Conservation (phyloP, 2,888 invertebrate genomes). For the Heliconius erato region DNA sequence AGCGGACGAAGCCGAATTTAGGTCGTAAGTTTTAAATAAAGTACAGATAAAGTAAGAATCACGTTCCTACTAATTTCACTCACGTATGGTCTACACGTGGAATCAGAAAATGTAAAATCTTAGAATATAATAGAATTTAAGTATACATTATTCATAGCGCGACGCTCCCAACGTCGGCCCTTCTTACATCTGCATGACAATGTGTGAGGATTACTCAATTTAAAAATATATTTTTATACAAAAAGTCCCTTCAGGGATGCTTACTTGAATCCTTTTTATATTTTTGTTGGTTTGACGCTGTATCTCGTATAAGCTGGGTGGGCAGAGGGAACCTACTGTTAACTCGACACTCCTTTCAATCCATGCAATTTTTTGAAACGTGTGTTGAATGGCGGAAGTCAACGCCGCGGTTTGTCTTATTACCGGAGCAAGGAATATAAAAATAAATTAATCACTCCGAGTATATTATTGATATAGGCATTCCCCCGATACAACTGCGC, state of each 20-base stretch:
- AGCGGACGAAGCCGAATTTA: neutral
- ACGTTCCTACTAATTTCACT: slow-evolving; percentile 7
- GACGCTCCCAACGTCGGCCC: neutral
- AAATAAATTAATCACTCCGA: too few species aligned
- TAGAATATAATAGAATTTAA: slow-evolving; percentile 20
- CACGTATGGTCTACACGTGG: neutral
- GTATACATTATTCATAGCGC: slow-evolving; percentile 24
- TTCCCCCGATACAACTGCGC: too few species aligned
- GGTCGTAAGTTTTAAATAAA: neutral
- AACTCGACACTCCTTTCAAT: too few species aligned
- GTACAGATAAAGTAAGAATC: neutral
- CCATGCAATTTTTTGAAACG: too few species aligned
- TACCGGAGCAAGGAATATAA: too few species aligned
- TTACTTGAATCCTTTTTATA: neutral
- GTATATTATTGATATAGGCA: too few species aligned
- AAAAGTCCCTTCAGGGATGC: neutral
- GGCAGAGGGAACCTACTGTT: too few species aligned
- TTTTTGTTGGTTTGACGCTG: too few species aligned
- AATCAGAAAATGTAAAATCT: slow-evolving; percentile 21
- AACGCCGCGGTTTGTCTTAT: too few species aligned
- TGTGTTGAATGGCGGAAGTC: too few species aligned
- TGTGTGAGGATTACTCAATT: slow-evolving; percentile 1
- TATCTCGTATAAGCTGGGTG: too few species aligned
- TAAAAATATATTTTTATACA: neutral
- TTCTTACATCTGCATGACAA: slow-evolving; percentile 11